A percentile compares a stretch with the other conserved stretches of the same genome.
These are phyloP conservation scores for Hipposideros larvatus DNA, from an alignment of 2,797 vertebrate genomes.

Conservation along the genomic window DNA sequence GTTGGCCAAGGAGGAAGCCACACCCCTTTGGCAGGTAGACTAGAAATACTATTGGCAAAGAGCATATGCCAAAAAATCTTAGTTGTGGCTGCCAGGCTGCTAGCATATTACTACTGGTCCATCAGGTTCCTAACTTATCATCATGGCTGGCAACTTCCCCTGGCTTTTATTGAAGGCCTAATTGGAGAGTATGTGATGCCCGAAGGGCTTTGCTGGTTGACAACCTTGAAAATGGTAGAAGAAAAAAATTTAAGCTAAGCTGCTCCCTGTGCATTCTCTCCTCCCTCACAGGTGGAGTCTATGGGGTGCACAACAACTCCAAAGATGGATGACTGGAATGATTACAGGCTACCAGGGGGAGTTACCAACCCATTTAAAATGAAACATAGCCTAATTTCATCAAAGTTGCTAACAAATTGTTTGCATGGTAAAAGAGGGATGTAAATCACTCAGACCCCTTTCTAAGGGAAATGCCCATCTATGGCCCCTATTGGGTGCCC, in stretches of 20 bases:
- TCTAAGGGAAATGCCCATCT: neutral
- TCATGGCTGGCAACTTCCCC: conserved; percentile 47
- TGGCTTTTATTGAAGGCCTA: conserved; percentile 76
- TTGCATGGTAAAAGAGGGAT: neutral
- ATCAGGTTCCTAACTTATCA: conserved; percentile 75
- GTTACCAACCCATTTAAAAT: neutral
- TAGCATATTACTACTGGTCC: conserved; percentile 59
- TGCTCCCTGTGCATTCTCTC: neutral
- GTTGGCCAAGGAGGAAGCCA: conserved; percentile 7
- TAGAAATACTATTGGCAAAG: conserved; percentile 7
- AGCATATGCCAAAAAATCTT: neutral
- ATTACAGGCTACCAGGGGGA: neutral
- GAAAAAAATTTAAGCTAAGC: neutral
- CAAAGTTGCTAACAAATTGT: neutral
- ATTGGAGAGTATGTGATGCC: conserved; percentile 72
- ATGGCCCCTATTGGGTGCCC: neutral
- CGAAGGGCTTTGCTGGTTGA: conserved; percentile 50
- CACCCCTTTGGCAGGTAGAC: conserved; percentile 23
- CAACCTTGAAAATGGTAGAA: conserved; percentile 35
- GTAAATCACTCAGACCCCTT: neutral
- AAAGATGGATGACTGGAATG: neutral
- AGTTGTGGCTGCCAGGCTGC: conserved; percentile 30
- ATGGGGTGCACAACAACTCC: neutral
- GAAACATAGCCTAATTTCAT: neutral
- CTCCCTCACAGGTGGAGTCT: neutral